Base-by-base conservation (phyloP, 2,113 vertebrate genomes). In the Macaca nemestrina region DNA sequence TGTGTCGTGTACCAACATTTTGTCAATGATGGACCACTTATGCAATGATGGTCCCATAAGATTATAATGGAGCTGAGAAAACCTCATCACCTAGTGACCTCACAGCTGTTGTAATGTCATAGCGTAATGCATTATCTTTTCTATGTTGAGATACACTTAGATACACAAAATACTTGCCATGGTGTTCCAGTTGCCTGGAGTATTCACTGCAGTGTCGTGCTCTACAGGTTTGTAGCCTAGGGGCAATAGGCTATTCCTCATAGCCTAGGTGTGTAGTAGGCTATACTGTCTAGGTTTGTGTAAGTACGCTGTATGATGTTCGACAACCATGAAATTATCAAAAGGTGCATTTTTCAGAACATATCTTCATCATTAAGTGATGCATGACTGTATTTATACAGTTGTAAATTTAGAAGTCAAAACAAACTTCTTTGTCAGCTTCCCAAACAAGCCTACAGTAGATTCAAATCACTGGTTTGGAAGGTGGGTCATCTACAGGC, bases 401-500 rank as follows among this genome's bases (percentile, higher is more conserved):
- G 48, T 59, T 95, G 8, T 8, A 61, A 17, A 57, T 92, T 90
- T 94, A 73, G 23, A 67, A 94, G 57, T 55, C 48, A 81, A 96
- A 93, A 81, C 45, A 80, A 90, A 83, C 3, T 76, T 30, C 5
- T 78, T 61, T 94, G 9, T 73, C 32, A 85, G 48, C 68, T 75
- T 97, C 38, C 48, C 52, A 64, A 83, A 67, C 17, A 81, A 93
- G 25, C 40, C 40, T 14, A 64, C 23, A 35, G n/a, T 45, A 79
- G 76, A 90, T 88, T 95, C 52, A 88, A 57, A 95, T 95, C 38
- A 72, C 35, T 52, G 86, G 9, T 94, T 94, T 85, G 43, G n/a
- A 80, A 93, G 48, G 73, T 80, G n/a, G 67, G 67, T 93, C 67
- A 92, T 87, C 25, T 72, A 43, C 4, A 87, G 61, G 57, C 52